Base-by-base conservation (phyloP, 2,113 vertebrate genomes). In the Thamnophis sirtalis region DNA sequence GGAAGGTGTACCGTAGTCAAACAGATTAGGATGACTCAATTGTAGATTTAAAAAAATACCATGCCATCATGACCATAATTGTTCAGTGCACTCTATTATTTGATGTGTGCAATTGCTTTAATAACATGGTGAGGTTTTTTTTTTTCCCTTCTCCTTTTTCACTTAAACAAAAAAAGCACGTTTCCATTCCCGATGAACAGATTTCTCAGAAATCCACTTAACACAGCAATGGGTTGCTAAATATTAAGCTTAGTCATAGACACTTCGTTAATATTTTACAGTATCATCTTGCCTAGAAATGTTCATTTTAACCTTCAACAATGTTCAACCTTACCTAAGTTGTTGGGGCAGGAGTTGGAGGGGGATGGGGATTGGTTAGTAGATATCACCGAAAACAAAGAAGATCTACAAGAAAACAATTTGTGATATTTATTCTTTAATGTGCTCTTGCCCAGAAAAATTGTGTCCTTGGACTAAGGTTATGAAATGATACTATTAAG, bases 401-500 rank as follows among this genome's bases (percentile, higher is more conserved):
- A 87, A 24, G 85, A 90, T 89, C 80, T 93, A 90, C 21, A 88
- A 92, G 63, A 49, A 93, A 93, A 92, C 87, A 89, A 87, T 92
- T 96, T 90, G 93, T 94, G 68, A 91, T 96, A 88, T 97, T 97
- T 97, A 96, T 96, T 86, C 85, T 63, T 94, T 96, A 94, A 92
- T 93, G 54, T 92, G 80, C 53, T 93, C 86, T 92, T 93, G 88
- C 60, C 92, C 85, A 68, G 86, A 89, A 93, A 96, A 94, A 96
- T 17, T 91, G 85, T 94, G 92, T 94, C 95, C 94, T 97, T 97
- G 92, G 96, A 97, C 92, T 92, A 92, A 95, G 89, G 88, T 93
- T 94, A 94, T 93, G 92, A 95, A 96, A 95, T 96, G 96, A 98
- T 97, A 97, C 96, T 92, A 93, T 93, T 96, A 96, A 97, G 94